Evolutionary conservation across 2,888 invertebrate species (phyloP), one percentile per base, ranked within the genome.

Genomic region (Andrena marginata): DNA sequence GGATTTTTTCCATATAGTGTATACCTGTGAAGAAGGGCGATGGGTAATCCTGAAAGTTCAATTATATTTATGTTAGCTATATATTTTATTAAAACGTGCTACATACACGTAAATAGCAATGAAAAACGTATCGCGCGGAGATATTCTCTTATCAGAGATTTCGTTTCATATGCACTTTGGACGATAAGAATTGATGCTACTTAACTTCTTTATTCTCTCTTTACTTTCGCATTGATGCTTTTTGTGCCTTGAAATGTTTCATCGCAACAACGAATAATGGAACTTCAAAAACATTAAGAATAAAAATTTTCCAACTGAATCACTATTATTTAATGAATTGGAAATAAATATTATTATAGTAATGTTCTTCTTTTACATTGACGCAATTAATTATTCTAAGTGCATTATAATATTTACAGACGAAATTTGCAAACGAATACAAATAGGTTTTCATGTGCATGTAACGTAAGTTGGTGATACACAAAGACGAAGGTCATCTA

Each of bases 1-100:
- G 95, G 94, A 56, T 94, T 91, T 88, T 95, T 95, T 20, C 95
- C 95, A 89, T 95, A 95, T 2, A 97, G 86, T 65, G 94, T 93
- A 75, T 95, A 94, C 68, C 97, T 95, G 92, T 97, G 96, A 68
- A 97, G 84, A 26, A 96, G 92, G 7, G 97, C 97, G 79, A 97
- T 93, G 1, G 97, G 97, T 93, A 97, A 97, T 73, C 97, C 97
- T 97, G 94, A 74, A 95, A 88, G 60, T 87, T 80, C 29, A 80
- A 65, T 80, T 48, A 35, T 6, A 67, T 42, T 71, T 60, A 1
- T 29, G 51, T 56, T 23, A 70, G 20, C 31, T 20, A 26, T 33
- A 13, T 10, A 13, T 16, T 48, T 60, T 7, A 13, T 23, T 13
- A 2, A 26, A 42, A 13, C 42, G 13, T 42, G 42, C 13, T 42